A percentile compares a stretch with the other conserved stretches of the same genome.
Conservation (phyloP, 2,113 vertebrate species). For the Hydrolagus affinis region DNA sequence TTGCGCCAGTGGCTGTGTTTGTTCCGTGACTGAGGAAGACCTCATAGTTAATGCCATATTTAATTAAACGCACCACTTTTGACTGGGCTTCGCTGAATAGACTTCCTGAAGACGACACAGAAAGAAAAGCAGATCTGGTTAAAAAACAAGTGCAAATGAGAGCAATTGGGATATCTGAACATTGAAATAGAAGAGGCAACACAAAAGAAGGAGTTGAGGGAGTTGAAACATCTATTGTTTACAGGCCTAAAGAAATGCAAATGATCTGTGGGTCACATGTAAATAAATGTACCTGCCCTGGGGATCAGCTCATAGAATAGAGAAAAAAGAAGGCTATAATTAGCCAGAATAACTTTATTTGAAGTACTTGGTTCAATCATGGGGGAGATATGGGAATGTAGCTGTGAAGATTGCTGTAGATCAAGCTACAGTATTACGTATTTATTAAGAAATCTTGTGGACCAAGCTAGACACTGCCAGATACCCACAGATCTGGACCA, state of each 20-base stretch:
- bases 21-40: neutral
- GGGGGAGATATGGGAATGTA: neutral
- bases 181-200: neutral
- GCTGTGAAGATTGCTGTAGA: too few species aligned
- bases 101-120: neutral
- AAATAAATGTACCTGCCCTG: neutral
- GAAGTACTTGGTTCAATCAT: neutral
- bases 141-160: neutral
- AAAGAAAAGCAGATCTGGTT: neutral
- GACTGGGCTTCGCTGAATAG: neutral
- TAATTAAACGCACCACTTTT: constrained; percentile 6
- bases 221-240: neutral
- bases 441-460: neutral
- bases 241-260: neutral
- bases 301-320: too few species aligned
- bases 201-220: neutral
- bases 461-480: neutral
- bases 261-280: neutral
- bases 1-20: neutral
- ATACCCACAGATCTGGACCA: neutral
- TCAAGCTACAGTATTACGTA: neutral
- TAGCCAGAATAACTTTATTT: neutral
- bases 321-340: neutral
- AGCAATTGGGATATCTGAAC: neutral
- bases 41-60: neutral